These are phyloP conservation scores for Malurus cyaneus DNA, from an alignment of 2,113 vertebrate genomes.

Conservation along the genomic window DNA sequence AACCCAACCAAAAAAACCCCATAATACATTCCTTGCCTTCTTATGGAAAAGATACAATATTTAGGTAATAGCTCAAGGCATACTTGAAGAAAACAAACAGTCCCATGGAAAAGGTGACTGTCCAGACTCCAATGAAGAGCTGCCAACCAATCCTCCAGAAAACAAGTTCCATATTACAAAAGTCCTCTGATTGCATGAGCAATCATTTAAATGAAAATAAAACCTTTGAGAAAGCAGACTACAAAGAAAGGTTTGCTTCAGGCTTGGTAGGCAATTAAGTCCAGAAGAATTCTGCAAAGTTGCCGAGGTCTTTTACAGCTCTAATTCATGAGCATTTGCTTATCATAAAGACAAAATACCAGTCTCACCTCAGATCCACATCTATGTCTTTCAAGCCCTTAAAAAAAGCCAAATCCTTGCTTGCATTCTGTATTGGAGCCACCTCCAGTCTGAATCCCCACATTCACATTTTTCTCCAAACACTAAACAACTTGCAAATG, in stretches of 20 bases:
- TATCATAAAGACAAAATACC: neutral
- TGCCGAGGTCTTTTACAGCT: neutral
- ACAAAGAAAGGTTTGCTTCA: neutral
- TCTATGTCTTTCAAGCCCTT: neutral
- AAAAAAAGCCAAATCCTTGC: neutral
- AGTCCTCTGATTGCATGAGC: neutral
- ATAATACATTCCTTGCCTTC: neutral
- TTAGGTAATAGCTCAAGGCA: neutral
- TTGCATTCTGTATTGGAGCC: neutral
- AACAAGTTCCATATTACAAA: neutral
- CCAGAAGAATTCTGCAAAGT: neutral
- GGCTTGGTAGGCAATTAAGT: neutral
- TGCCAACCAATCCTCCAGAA: neutral
- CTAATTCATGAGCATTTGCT: neutral
- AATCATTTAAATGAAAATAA: neutral
- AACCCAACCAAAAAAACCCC: neutral
- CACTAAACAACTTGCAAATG: neutral
- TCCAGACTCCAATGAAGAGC: neutral
- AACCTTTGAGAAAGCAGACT: neutral
- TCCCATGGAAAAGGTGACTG: accelerated
- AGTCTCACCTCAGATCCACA: neutral
- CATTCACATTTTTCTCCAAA: neutral
- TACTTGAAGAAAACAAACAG: neutral
- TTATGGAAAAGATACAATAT: neutral
- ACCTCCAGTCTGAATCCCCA: neutral